phyloP scores from a whole-genome alignment of 2,888 invertebrate genomes.

The Ischnus inquisitorius region DNA sequence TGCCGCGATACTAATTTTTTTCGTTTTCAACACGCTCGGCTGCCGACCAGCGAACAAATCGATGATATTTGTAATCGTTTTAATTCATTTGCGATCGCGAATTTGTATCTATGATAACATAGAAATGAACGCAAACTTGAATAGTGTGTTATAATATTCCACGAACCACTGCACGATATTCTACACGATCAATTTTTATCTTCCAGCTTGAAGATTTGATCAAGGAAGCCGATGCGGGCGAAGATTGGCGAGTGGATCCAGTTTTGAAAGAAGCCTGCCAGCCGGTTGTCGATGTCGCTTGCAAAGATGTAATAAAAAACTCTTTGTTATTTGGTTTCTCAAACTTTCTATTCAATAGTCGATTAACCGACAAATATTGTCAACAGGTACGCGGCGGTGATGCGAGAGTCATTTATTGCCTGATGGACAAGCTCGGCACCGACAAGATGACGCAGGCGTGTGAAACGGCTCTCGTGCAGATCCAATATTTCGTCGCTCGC shows the following conservation, averaged over 20 bases:
- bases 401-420: constrained; percentile 95
- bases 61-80: too few relatives aligned
- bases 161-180: not conserved
- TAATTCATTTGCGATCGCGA: too few relatives aligned
- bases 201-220: constrained; percentile 91
- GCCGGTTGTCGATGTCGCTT: constrained; percentile 92
- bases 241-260: constrained; percentile 98
- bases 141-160: not conserved
- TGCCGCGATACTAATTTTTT: too few relatives aligned
- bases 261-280: constrained; percentile 94
- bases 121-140: too few relatives aligned
- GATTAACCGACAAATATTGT: not conserved
- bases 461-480: constrained; percentile 96
- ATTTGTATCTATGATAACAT: too few relatives aligned
- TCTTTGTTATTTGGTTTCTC: not conserved
- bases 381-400: constrained; percentile 90
- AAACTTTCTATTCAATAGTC: not conserved
- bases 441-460: constrained; percentile 95
- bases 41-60: too few relatives aligned
- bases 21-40: too few relatives aligned
- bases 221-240: constrained; percentile 96
- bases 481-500: constrained; percentile 98
- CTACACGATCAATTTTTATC: constrained; percentile 4
- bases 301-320: constrained; percentile 87
- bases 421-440: constrained; percentile 96